Percentiles rank a stretch among this genome's conserved stretches.
Evolutionary conservation across 1,140 invertebrate genomes (phyloP).

Genomic region (Andricus grossulariae): DNA sequence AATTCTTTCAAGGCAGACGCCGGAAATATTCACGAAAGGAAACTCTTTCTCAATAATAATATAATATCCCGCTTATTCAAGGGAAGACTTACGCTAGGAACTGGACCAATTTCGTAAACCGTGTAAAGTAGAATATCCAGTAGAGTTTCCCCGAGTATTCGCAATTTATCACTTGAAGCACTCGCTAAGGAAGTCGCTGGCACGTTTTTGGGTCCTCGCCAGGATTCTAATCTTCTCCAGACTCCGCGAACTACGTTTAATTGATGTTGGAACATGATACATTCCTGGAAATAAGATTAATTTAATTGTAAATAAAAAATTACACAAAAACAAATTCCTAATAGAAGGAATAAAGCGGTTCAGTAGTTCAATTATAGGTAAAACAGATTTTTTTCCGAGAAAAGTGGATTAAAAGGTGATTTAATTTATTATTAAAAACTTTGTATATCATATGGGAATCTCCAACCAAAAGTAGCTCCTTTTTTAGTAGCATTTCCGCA

Average conservation of each 20-base stretch:
- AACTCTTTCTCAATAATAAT: constrained; percentile 21
- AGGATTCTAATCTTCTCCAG: constrained; percentile 82
- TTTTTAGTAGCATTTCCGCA: no score
- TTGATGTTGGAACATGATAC: constrained; percentile 87
- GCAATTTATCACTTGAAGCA: constrained; percentile 85
- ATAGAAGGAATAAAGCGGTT: neutral
- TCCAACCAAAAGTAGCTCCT: no score
- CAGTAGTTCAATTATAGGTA: no score
- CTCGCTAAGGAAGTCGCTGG: constrained; percentile 76
- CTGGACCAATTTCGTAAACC: constrained; percentile 78
- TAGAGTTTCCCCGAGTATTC: constrained; percentile 86
- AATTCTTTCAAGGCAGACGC: no score
- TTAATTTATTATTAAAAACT: no score
- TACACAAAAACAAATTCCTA: neutral
- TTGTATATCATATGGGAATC: no score
- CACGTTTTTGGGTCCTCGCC: constrained; percentile 66
- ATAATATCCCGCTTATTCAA: constrained; percentile 28
- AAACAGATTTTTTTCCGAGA: no score
- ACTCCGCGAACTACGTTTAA: constrained; percentile 86
- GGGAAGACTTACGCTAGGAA: constrained; percentile 68
- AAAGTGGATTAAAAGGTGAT: no score
- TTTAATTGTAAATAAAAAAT: constrained; percentile 34
- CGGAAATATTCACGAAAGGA: neutral
- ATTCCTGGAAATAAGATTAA: constrained; percentile 78
- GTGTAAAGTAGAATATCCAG: constrained; percentile 87